A percentile compares a stretch with the other conserved stretches of the same genome.
phyloP scores from a whole-genome alignment of 2,113 vertebrate genomes.

The Albula glossodonta region DNA sequence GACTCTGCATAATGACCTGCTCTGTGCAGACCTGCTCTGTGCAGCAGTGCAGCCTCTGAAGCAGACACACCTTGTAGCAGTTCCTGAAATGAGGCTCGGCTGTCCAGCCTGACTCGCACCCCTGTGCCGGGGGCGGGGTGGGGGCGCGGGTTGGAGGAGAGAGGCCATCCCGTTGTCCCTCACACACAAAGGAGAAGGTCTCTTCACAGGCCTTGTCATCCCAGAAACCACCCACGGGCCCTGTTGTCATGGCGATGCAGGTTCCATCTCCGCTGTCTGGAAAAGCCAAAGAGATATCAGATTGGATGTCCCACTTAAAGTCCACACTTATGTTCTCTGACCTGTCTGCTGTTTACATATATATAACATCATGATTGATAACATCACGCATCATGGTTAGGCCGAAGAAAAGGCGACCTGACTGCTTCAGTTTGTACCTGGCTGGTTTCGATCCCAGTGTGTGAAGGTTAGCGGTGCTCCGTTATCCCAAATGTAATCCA shows the following conservation, averaged over 20 bases:
- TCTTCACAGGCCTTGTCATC: conserved; percentile 62
- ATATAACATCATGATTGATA: background rate
- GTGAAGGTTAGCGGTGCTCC: conserved; percentile 61
- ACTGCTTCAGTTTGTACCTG: conserved; percentile 53
- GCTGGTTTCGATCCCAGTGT: conserved; percentile 72
- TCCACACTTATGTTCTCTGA: background rate
- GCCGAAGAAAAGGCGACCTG: background rate
- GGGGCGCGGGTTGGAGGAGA: conserved; percentile 64
- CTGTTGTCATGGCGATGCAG: conserved; percentile 71
- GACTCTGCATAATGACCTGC: background rate
- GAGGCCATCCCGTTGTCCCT: conserved; percentile 65
- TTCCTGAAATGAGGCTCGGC: conserved; percentile 56
- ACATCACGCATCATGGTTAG: background rate
- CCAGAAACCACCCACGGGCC: conserved; percentile 69
- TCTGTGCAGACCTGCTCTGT: background rate
- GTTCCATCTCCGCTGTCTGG: conserved; percentile 63
- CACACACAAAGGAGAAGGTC: conserved; percentile 63
- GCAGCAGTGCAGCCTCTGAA: background rate
- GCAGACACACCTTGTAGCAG: conserved; percentile 63
- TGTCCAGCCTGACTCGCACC: conserved; percentile 56
- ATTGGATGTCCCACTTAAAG: background rate
- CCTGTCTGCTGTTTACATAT: background rate
- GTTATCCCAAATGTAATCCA: conserved; percentile 73
- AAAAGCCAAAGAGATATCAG: background rate
- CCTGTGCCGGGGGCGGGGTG: conserved; percentile 54